These are phyloP conservation scores for Menidia beryllina DNA, from an alignment of 2,113 vertebrate species.

Conservation along the genomic window DNA sequence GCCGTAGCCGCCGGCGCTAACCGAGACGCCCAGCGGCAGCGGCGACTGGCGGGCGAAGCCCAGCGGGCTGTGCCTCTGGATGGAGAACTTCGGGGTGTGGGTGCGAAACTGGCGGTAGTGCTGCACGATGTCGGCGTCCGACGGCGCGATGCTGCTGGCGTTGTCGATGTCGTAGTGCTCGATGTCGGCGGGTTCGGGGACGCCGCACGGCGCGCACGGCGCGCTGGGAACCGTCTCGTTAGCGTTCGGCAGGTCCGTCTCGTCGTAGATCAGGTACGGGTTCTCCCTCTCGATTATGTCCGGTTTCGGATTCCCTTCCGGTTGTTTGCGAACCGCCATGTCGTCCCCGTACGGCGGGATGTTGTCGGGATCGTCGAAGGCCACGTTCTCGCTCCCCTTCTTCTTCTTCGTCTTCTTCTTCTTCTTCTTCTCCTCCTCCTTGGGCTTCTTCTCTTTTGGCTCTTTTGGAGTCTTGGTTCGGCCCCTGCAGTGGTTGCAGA, in stretches of 20 bases:
- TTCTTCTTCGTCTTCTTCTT: slow-evolving; percentile 98
- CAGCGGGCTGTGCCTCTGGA: slow-evolving; percentile 95
- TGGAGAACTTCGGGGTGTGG: slow-evolving; percentile 96
- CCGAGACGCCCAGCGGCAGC: slow-evolving; percentile 91
- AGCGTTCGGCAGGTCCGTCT: slow-evolving; percentile 89
- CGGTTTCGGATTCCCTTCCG: slow-evolving; percentile 95
- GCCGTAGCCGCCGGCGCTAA: slow-evolving; percentile 90
- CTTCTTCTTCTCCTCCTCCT: slow-evolving; percentile 96
- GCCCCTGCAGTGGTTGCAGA: slow-evolving; percentile 93
- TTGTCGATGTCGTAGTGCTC: slow-evolving; percentile 99
- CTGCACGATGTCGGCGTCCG: slow-evolving; percentile 95
- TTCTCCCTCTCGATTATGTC: slow-evolving; percentile 98
- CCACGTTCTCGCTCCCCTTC: slow-evolving; percentile 96
- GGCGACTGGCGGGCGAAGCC: slow-evolving; percentile 96
- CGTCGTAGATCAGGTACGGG: slow-evolving; percentile 96
- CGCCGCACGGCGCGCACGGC: slow-evolving; percentile 86
- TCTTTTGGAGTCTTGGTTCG: slow-evolving; percentile 87
- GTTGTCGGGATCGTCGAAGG: slow-evolving; percentile 95
- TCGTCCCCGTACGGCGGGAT: slow-evolving; percentile 94
- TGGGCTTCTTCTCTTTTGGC: slow-evolving; percentile 88
- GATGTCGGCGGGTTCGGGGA: slow-evolving; percentile 87
- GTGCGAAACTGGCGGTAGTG: slow-evolving; percentile 98
- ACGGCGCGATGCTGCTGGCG: slow-evolving; percentile 97
- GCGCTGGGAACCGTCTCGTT: slow-evolving; percentile 91
- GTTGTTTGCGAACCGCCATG: slow-evolving; percentile 95